phyloP scores from a whole-genome alignment of 2,113 vertebrate species.

The Pygoscelis adeliae region DNA sequence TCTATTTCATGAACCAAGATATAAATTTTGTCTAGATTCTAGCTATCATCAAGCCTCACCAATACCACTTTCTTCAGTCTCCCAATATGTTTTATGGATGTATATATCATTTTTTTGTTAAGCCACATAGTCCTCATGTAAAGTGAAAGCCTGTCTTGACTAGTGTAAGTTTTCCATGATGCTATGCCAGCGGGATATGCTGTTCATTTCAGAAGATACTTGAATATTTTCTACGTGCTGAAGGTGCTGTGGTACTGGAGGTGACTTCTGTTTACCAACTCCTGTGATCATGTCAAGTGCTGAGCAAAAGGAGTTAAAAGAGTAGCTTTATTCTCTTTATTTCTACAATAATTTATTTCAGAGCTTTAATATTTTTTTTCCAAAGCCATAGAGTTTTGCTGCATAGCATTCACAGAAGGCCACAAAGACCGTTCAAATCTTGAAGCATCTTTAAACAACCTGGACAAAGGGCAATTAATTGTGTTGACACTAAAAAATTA shows the following conservation, averaged over 20 bases:
- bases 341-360: background rate
- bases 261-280: background rate
- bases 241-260: background rate
- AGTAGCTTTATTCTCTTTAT: background rate
- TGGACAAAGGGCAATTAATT: background rate
- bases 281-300: background rate
- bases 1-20: background rate
- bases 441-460: background rate
- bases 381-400: background rate
- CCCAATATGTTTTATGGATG: background rate
- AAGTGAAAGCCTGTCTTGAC: background rate
- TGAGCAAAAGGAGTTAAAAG: background rate
- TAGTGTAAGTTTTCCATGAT: background rate
- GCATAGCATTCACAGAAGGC: background rate
- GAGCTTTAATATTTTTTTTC: background rate
- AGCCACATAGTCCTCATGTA: background rate
- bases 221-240: background rate
- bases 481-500: background rate
- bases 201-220: background rate
- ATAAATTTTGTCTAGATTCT: background rate
- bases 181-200: background rate
- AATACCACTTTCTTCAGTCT: background rate
- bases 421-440: background rate
- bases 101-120: background rate
- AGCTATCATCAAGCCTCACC: background rate